Conservation (phyloP, 1,140 invertebrate species). For the Tetraneura akinire region DNA sequence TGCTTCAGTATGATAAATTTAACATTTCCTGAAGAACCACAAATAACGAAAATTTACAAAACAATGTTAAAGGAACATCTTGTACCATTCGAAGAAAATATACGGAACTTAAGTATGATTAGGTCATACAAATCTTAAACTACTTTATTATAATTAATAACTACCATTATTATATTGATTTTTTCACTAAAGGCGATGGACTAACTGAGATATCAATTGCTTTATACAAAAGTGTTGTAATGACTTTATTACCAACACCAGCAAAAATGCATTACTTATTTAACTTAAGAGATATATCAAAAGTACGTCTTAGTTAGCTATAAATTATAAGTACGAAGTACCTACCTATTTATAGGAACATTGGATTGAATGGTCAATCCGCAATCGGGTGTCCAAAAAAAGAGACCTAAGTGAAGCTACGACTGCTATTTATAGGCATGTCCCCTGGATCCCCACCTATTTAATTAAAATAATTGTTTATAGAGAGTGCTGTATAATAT, state of each 20-base stretch:
- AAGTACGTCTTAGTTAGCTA: constrained; percentile 62
- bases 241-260: constrained; percentile 79
- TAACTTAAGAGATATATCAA: constrained; percentile 84
- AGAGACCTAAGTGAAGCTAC: no score
- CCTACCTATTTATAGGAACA: no score
- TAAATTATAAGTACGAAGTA: no score
- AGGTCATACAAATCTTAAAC: not conserved
- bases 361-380: no score
- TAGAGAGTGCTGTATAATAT: no score
- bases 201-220: constrained; percentile 70
- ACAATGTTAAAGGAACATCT: constrained; percentile 78
- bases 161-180: not conserved
- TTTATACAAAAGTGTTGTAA: constrained; percentile 71
- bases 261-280: constrained; percentile 87
- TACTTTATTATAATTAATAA: not conserved
- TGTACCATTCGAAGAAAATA: not conserved
- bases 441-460: no score
- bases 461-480: no score
- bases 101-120: not conserved
- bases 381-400: no score
- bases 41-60: constrained; percentile 78
- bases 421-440: no score
- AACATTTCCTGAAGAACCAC: constrained; percentile 75
- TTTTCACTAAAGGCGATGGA: not conserved
- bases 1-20: constrained; percentile 81